Base-by-base conservation (phyloP, 2,113 vertebrate species). In the Rhegmatorhina hoffmannsi region DNA sequence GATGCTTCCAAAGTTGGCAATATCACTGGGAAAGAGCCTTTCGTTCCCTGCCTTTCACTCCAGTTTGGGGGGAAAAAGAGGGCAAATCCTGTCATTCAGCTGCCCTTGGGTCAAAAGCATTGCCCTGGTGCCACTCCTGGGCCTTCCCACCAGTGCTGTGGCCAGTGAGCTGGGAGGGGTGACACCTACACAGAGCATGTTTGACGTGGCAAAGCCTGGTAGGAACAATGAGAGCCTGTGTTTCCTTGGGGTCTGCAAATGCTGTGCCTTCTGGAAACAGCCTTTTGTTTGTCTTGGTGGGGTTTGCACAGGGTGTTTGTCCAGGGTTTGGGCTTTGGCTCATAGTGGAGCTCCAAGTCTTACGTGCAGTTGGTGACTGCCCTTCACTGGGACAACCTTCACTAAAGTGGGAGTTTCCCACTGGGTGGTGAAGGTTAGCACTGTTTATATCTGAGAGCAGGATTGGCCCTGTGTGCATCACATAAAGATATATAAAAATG, bases 221-320 rank as follows among this genome's bases (percentile, higher is more conserved):
- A 43, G 75, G 72, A 96, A 94, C 89, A 96, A 90, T 60, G 67
- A 91, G 18, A 92, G 47, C 74, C 83, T 94, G 67, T 95, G 91
- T 96, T 94, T 84, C 87, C 70, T 88, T 79, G 67, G 62, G 74
- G 33, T 89, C 90, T 93, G 62, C 75, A 87, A 93, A 53, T 58
- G 50, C 47, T 70, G 55, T 88, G 84, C 87, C 72, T 89, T 94
- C 75, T 90, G 73, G 89, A 90, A 94, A 93, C 81, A 72, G 40
- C 19, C 25, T 81, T 94, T 73, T 96, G 62, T 95, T 96, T 94
- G 69, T 76, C 87, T 94, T 93, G 84, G 92, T 95, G 89, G 66
- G 73, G 72, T 91, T 93, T 92, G 73, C 81, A 36, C 19, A 13
- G 79, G 47, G 60, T 87, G 29, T 87, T 89, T 91, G 53, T 86